These are phyloP conservation scores for Aethes cnicana DNA, from an alignment of 2,888 invertebrate species.

Conservation along the genomic window DNA sequence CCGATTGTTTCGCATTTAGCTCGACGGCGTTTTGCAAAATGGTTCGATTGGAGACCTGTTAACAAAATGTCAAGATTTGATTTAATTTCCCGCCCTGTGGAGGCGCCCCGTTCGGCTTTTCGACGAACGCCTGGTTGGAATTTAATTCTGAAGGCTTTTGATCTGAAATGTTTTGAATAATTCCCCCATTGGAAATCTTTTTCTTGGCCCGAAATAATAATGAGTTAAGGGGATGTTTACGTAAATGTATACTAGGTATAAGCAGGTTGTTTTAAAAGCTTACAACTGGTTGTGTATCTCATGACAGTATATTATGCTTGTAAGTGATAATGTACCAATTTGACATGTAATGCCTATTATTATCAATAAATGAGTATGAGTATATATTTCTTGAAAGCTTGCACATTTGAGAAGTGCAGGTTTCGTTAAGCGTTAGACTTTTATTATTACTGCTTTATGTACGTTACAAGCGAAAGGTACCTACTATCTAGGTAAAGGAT, in stretches of 20 bases:
- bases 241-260: neutral
- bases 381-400: too few species aligned
- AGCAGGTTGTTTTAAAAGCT: too few species aligned
- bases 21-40: conserved; percentile 1
- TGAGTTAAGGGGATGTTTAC: conserved; percentile 13
- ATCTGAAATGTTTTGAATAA: conserved; percentile 43
- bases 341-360: too few species aligned
- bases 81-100: conserved; percentile 37
- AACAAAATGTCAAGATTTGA: conserved; percentile 35
- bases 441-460: too few species aligned
- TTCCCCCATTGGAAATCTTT: conserved; percentile 34
- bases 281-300: too few species aligned
- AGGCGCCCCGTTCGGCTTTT: conserved; percentile 16
- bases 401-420: too few species aligned
- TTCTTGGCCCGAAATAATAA: conserved; percentile 34
- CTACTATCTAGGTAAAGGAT: too few species aligned
- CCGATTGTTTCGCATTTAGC: neutral
- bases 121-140: conserved; percentile 35
- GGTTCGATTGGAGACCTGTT: conserved; percentile 16
- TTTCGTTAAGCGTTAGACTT: too few species aligned
- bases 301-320: too few species aligned
- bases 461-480: too few species aligned
- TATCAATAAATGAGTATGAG: too few species aligned
- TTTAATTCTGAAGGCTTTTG: conserved; percentile 45
- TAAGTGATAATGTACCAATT: too few species aligned